These are phyloP conservation scores for Amblyjoppa fuscipennis DNA, from an alignment of 2,888 invertebrate genomes.

Conservation along the genomic window DNA sequence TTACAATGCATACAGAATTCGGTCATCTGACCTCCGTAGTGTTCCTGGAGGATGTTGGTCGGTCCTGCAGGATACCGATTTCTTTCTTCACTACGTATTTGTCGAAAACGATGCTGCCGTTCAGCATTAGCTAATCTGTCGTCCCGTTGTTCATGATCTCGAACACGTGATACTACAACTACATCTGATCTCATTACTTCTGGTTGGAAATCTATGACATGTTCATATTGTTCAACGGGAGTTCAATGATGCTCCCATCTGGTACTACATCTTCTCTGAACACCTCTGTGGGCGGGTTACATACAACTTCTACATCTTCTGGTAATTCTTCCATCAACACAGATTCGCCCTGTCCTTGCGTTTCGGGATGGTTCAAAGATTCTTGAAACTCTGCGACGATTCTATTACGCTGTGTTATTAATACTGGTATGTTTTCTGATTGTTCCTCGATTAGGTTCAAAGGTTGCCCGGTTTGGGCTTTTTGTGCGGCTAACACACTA, in stretches of 20 bases:
- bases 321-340: too few relatives aligned
- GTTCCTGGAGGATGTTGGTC: conserved; percentile 34
- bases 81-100: neutral
- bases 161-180: too few relatives aligned
- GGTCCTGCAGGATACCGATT: neutral
- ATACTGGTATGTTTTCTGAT: neutral
- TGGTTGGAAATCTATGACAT: neutral
- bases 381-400: too few relatives aligned
- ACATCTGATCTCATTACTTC: neutral
- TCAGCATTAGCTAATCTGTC: conserved; percentile 2
- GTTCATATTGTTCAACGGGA: neutral
- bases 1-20: conserved; percentile 41
- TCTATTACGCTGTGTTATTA: neutral
- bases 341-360: too few relatives aligned
- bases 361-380: too few relatives aligned
- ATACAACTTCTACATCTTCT: too few relatives aligned
- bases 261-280: neutral
- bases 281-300: too few relatives aligned
- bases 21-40: conserved; percentile 52
- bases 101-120: too few relatives aligned
- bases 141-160: neutral
- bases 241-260: neutral
- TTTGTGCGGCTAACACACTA: neutral
- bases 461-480: neutral
- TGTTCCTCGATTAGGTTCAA: neutral